Evolutionary conservation across 2,113 vertebrate species (phyloP).

Genomic region (Nannospalax galili): DNA sequence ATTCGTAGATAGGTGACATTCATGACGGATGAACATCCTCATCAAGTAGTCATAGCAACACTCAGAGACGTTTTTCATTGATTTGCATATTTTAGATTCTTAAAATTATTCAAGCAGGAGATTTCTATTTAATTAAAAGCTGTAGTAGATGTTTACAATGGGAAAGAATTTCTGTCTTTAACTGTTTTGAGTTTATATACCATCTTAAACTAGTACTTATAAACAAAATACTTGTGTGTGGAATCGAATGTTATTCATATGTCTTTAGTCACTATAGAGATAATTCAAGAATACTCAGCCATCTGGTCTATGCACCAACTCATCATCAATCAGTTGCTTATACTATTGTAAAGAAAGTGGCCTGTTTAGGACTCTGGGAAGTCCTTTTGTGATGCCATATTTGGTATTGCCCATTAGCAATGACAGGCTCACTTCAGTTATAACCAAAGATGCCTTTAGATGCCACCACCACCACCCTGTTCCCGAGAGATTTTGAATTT

Average conservation of each 20-base stretch:
- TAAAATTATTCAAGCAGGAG: conserved; percentile 58
- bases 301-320: not conserved
- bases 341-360: not conserved
- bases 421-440: not conserved
- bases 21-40: conserved; percentile 31
- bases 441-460: not conserved
- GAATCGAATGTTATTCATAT: not conserved
- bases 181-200: conserved; percentile 10
- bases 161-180: conserved; percentile 29
- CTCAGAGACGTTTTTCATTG: conserved; percentile 38
- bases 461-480: not conserved
- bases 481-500: not conserved
- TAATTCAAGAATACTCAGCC: not conserved
- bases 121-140: conserved; percentile 70
- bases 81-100: conserved; percentile 73
- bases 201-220: conserved; percentile 44
- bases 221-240: conserved; percentile 10
- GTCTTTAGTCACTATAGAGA: not conserved
- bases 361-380: not conserved
- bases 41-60: conserved; percentile 55
- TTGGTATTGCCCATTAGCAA: not conserved
- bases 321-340: not conserved
- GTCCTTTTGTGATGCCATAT: not conserved
- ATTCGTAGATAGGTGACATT: conserved; percentile 41
- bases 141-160: conserved; percentile 37